Percentiles rank a stretch among this genome's conserved stretches.
Evolutionary conservation across 2,113 vertebrate genomes (phyloP).

Genomic region (Nannospalax galili): DNA sequence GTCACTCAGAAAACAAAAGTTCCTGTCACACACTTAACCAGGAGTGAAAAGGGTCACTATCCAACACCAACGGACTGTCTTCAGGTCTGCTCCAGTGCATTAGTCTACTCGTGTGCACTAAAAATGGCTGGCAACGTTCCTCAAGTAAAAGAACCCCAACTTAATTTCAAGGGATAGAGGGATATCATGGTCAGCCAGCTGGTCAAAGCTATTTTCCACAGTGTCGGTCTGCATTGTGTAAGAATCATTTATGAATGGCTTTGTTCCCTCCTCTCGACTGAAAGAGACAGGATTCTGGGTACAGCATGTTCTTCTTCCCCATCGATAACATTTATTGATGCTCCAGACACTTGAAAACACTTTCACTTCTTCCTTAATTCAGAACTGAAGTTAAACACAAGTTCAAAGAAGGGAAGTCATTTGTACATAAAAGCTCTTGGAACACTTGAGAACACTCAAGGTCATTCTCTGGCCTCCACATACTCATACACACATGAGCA

Average conservation of each 20-base stretch:
- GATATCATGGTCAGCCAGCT: background rate
- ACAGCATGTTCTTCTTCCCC: background rate
- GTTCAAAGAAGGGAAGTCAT: constrained; percentile 30
- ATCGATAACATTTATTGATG: background rate
- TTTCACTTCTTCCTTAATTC: constrained; percentile 1
- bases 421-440: background rate
- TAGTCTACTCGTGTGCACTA: too few relatives aligned
- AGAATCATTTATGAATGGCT: background rate
- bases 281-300: background rate
- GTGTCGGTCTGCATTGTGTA: background rate
- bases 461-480: background rate
- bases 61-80: background rate
- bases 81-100: background rate
- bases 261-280: background rate
- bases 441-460: background rate
- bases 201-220: background rate
- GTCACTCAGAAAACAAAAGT: background rate
- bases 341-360: background rate
- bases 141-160: background rate
- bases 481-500: background rate
- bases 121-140: background rate
- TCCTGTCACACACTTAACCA: background rate
- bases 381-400: background rate
- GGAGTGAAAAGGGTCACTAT: background rate
- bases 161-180: background rate